A percentile compares a stretch with the other conserved stretches of the same genome.
phyloP scores from a whole-genome alignment of 2,113 vertebrate species.

The Poeciliopsis retropinna region DNA sequence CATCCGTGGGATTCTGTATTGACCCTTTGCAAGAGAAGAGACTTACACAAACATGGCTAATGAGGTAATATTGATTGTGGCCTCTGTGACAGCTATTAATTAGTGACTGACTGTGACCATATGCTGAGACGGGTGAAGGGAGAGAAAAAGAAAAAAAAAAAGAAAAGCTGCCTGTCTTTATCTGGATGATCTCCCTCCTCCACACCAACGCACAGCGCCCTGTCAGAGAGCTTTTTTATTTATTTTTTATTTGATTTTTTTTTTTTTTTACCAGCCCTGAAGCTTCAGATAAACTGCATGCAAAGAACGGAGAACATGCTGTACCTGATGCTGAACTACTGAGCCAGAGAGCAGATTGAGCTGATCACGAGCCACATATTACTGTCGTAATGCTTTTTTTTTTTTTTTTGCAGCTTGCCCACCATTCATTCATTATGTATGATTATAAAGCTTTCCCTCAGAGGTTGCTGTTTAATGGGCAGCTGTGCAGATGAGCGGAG shows the following conservation, averaged over 20 bases:
- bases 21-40: constrained; percentile 50
- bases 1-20: constrained; percentile 55
- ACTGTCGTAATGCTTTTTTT: constrained; percentile 66
- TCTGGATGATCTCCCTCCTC: constrained; percentile 34
- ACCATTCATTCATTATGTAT: constrained; percentile 79
- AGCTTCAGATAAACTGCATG: neutral
- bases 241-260: too few relatives aligned
- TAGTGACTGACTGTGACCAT: constrained; percentile 61
- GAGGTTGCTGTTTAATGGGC: constrained; percentile 73
- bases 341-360: constrained; percentile 43
- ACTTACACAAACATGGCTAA: constrained; percentile 71
- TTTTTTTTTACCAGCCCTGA: neutral
- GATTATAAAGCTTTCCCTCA: constrained; percentile 74
- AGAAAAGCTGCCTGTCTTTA: constrained; percentile 29
- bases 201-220: constrained; percentile 2
- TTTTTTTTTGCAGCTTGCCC: constrained; percentile 55
- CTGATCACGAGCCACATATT: constrained; percentile 55
- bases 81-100: constrained; percentile 78
- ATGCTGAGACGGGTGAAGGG: constrained; percentile 61
- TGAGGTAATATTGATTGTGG: constrained; percentile 78
- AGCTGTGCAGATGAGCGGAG: constrained; percentile 37
- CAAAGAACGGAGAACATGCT: neutral
- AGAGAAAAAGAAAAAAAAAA: constrained; percentile 59
- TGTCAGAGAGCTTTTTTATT: neutral
- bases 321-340: constrained; percentile 7